These are phyloP conservation scores for Hydrolagus affinis DNA, from an alignment of 2,113 vertebrate species.

Conservation along the genomic window DNA sequence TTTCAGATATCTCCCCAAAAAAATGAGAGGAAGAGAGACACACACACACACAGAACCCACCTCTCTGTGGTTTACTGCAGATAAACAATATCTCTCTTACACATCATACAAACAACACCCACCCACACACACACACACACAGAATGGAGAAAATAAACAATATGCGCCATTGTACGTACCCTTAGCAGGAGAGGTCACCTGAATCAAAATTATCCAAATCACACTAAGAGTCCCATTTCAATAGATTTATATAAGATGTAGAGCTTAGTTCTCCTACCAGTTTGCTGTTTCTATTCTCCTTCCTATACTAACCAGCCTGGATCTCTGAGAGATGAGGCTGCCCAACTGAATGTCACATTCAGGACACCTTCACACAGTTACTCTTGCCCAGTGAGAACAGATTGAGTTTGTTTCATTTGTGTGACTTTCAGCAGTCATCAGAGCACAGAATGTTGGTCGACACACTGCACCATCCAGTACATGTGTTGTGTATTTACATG, in stretches of 20 bases:
- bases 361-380: not conserved
- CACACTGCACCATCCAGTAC: not conserved
- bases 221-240: not conserved
- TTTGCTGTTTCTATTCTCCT: not conserved
- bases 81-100: not conserved
- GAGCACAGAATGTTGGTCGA: not conserved
- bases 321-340: not conserved
- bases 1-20: not conserved
- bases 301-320: not conserved
- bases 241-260: not conserved
- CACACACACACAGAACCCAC: not conserved
- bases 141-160: not conserved
- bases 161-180: not conserved
- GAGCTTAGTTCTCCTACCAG: not conserved
- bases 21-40: not conserved
- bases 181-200: not conserved
- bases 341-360: not conserved
- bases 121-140: not conserved
- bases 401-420: slow-evolving; percentile 9
- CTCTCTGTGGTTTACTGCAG: not conserved
- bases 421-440: not conserved
- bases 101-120: too few species aligned
- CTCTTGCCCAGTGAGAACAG: slow-evolving; percentile 21
- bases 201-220: not conserved
- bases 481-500: not conserved